Percentiles rank a stretch among this genome's conserved stretches.
Conservation (phyloP, 2,797 vertebrate genomes). For the Amblyopsis hoosieri region DNA sequence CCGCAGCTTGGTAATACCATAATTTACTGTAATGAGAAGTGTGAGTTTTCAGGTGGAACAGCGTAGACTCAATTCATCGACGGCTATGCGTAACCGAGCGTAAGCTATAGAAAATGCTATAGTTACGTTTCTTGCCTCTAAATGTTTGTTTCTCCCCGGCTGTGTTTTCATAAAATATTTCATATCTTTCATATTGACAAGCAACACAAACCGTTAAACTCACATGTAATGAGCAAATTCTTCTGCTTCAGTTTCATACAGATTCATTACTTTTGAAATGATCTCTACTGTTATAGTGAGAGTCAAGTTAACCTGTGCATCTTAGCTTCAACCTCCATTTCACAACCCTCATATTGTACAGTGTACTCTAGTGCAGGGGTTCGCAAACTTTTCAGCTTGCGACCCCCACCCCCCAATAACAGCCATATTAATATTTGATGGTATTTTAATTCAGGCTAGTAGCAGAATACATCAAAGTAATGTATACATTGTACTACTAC, state of each 20-base stretch:
- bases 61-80: not conserved
- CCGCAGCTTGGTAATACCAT: conserved; percentile 7
- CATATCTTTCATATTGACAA: not conserved
- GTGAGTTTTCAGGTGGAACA: not conserved
- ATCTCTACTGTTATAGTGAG: not conserved
- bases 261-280: not conserved
- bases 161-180: not conserved
- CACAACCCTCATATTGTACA: not conserved
- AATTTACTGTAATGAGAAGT: conserved; percentile 1
- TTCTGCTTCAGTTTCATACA: not conserved
- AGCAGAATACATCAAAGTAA: too few species aligned
- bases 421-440: not conserved
- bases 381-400: not conserved
- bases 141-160: not conserved
- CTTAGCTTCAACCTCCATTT: not conserved
- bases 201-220: not conserved
- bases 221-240: not conserved
- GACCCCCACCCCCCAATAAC: not conserved
- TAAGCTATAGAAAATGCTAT: not conserved
- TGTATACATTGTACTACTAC: too few species aligned
- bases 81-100: not conserved
- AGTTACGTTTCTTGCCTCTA: not conserved
- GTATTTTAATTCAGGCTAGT: too few species aligned
- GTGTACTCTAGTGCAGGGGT: not conserved
- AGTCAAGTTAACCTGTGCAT: not conserved